These are phyloP conservation scores for Hydropotes inermis DNA, from an alignment of 2,113 vertebrate species.

Conservation along the genomic window DNA sequence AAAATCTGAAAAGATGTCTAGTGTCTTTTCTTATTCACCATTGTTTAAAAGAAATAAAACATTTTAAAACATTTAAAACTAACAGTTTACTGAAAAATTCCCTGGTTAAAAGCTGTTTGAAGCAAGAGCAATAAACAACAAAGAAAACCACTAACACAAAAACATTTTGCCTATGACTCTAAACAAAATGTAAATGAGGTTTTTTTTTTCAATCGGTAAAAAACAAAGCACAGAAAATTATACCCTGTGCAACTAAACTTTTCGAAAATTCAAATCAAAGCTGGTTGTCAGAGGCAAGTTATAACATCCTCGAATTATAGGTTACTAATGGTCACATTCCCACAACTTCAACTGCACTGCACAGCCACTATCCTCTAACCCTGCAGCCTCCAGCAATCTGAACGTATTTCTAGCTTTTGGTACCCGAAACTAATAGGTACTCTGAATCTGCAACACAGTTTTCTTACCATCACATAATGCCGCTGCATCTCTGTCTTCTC, in stretches of 20 bases:
- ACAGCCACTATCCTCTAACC: neutral
- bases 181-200: constrained; percentile 52
- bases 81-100: constrained; percentile 25
- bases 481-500: constrained; percentile 99
- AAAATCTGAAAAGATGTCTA: neutral
- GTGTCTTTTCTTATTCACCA: neutral
- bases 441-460: constrained; percentile 73
- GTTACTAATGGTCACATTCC: constrained; percentile 61
- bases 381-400: constrained; percentile 52
- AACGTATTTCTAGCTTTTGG: constrained; percentile 34
- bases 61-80: neutral
- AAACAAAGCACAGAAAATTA: constrained; percentile 71
- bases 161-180: constrained; percentile 60
- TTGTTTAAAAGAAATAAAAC: constrained; percentile 36
- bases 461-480: constrained; percentile 98
- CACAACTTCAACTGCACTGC: constrained; percentile 43
- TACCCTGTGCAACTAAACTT: constrained; percentile 2
- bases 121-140: constrained; percentile 63
- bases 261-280: constrained; percentile 62
- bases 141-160: constrained; percentile 62
- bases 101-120: constrained; percentile 9
- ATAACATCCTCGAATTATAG: constrained; percentile 68
- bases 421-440: constrained; percentile 71
- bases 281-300: constrained; percentile 51
- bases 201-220: constrained; percentile 22